phyloP scores from a whole-genome alignment of 2,888 invertebrate species.

The Stenurella melanura region DNA sequence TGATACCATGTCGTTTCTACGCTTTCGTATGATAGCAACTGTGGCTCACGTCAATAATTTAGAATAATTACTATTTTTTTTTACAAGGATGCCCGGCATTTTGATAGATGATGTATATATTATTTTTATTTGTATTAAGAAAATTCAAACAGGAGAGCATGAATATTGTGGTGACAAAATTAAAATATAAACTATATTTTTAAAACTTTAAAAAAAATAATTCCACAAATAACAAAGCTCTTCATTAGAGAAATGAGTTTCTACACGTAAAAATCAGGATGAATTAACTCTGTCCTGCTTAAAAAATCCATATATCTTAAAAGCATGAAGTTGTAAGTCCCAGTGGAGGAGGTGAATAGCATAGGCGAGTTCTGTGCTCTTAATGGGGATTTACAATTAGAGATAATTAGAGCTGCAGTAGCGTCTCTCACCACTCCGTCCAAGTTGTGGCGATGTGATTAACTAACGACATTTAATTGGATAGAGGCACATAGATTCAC shows the following conservation, averaged over 20 bases:
- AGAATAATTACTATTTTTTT: no score
- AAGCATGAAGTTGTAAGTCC: conserved; percentile 38
- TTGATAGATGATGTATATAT: no score
- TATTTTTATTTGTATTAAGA: no score
- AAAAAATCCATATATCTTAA: conserved; percentile 46
- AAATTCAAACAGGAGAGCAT: no score
- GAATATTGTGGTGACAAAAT: no score
- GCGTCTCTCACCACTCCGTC: conserved; percentile 59
- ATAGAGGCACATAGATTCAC: conserved; percentile 43
- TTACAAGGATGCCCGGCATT: no score
- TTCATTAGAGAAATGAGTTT: not conserved
- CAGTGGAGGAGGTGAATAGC: conserved; percentile 41
- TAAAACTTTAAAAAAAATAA: no score
- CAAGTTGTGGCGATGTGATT: conserved; percentile 68
- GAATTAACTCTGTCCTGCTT: conserved; percentile 27
- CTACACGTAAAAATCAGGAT: conserved; percentile 10
- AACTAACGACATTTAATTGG: conserved; percentile 71
- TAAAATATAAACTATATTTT: no score
- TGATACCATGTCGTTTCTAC: no score
- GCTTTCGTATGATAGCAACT: no score
- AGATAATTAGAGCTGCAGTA: conserved; percentile 70
- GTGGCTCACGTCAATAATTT: no score
- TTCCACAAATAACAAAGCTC: not conserved
- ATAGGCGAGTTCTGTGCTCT: conserved; percentile 44
- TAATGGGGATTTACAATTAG: conserved; percentile 70